Base-by-base conservation (phyloP, 2,797 vertebrate species). In the Triplophysa yarkandensis region DNA sequence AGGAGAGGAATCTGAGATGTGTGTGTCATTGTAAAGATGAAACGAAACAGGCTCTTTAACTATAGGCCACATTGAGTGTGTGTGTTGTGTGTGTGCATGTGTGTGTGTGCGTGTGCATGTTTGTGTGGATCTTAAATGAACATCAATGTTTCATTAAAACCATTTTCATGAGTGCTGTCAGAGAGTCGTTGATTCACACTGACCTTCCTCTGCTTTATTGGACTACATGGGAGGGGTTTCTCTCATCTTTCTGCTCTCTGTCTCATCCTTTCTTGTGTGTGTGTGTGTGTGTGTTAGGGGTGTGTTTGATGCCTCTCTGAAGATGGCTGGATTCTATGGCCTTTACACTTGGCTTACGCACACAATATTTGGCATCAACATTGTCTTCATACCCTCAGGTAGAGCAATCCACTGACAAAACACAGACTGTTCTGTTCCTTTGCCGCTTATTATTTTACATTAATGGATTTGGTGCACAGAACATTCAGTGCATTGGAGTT, bases 341-440 rank as follows among this genome's bases (percentile, higher is more conserved):
- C 90, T 99, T 80, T 99, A 99, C 84, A 99, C 98, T 52, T 99
- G 98, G 98, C 93, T 99, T 86, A 99, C 98, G 72, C 98, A 99
- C 88, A 99, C 98, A 69, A 87, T 99, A 86, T 99, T 99, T 89
- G 97, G 98, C 86, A 99, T 99, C 91, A 98, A 97, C 86, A 95
- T 99, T 58, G 93, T 99, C 89, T 99, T 98, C 91, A 99, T 99
- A 86, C 98, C 98, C 21, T 98, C 98, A 84, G 98, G 98, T 99
- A 92, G 95, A 89, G 66, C 32, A 41, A 43, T 46, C 52, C 23
- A 61, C 23, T 16, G 23, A 32, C 16, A 32, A 39, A 32, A 39
- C 69, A 2, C 21, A 46, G 9, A 28, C 8, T 68, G 44, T 2
- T 27, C 52, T 43, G 10, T 32, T 68, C n/a, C 10, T 6, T 23